Evolutionary conservation across 37 sponge, comb jelly and placozoan genomes (phyloP).

Genomic region (Diacarnus erythraeanus): DNA sequence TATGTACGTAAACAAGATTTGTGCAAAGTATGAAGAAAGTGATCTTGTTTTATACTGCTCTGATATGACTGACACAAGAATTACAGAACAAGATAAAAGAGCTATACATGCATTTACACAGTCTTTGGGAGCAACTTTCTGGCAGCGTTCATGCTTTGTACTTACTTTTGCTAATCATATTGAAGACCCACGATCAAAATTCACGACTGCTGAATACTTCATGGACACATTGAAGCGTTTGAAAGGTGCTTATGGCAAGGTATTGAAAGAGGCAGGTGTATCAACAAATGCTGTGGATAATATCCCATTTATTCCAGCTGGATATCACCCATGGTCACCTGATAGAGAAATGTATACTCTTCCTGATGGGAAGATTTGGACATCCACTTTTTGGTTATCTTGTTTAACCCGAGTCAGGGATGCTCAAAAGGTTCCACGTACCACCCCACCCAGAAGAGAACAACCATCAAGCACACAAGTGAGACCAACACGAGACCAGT

Average conservation of each 20-base stretch:
- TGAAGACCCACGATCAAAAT: neutral
- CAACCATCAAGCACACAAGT: no score
- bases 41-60: no score
- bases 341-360: slow-evolving; percentile 11
- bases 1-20: neutral
- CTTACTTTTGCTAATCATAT: slow-evolving; percentile 4
- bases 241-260: neutral
- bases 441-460: no score
- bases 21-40: no score
- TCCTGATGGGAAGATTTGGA: slow-evolving; percentile 9
- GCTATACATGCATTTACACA: slow-evolving; percentile 10
- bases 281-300: neutral
- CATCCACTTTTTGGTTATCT: slow-evolving; percentile 5
- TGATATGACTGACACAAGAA: no score
- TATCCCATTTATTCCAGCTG: slow-evolving; percentile 4
- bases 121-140: neutral
- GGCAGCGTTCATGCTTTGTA: slow-evolving; percentile 4
- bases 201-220: neutral
- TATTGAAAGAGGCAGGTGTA: neutral
- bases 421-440: no score
- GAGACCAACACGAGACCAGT: no score
- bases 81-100: slow-evolving; percentile 5
- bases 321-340: slow-evolving; percentile 13
- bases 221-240: neutral
- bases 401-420: no score